Conservation (phyloP, 2,888 invertebrate species). For the Callyntrura sp. region DNA sequence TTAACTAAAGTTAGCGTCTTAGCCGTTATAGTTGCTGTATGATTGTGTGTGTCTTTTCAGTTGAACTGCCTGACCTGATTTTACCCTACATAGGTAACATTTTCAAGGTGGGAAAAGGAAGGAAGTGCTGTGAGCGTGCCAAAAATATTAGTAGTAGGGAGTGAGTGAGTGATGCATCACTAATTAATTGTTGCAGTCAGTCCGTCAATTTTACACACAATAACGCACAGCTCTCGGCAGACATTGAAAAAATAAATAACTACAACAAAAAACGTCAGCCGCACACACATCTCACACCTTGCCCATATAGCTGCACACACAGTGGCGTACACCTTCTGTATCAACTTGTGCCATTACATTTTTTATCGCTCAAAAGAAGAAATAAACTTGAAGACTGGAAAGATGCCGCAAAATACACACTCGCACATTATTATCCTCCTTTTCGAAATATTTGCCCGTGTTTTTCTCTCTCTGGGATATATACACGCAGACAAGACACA, state of each 20-base stretch:
- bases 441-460: constrained; percentile 28
- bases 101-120: constrained; percentile 72
- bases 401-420: neutral
- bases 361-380: too few species aligned
- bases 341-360: neutral
- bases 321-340: neutral
- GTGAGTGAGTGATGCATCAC: constrained; percentile 37
- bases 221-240: neutral
- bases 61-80: constrained; percentile 52
- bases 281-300: neutral
- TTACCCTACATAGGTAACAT: constrained; percentile 29
- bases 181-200: constrained; percentile 35
- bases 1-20: too few species aligned
- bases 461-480: neutral
- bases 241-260: neutral
- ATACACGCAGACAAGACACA: too few species aligned
- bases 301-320: neutral
- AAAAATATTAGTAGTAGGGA: constrained; percentile 38
- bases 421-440: neutral
- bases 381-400: constrained; percentile 36
- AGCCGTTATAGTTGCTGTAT: too few species aligned
- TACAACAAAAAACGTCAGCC: neutral
- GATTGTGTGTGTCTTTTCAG: neutral
- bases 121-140: constrained; percentile 69
- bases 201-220: neutral